A percentile compares a stretch with the other conserved stretches of the same genome.
These are phyloP conservation scores for Macrophya alboannulata DNA, from an alignment of 2,888 invertebrate species.

Conservation along the genomic window DNA sequence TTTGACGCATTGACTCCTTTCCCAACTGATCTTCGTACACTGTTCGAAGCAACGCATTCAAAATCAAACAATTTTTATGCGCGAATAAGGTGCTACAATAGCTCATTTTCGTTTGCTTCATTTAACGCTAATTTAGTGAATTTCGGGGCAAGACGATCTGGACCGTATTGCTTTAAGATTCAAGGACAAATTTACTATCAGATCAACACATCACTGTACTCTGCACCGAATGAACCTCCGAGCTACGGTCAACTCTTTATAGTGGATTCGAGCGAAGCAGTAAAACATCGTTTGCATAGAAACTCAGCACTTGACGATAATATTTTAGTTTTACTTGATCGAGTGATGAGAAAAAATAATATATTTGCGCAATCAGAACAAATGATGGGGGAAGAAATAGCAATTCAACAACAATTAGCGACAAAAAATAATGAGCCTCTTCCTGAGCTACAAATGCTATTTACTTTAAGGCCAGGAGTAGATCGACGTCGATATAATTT, in stretches of 20 bases:
- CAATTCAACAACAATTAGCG: constrained; percentile 50
- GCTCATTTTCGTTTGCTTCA: constrained; percentile 60
- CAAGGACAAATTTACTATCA: constrained; percentile 63
- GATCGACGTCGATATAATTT: constrained; percentile 62
- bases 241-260: constrained; percentile 63
- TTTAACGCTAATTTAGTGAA: constrained; percentile 62
- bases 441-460: constrained; percentile 60
- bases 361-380: constrained; percentile 60
- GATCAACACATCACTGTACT: constrained; percentile 61
- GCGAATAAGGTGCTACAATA: constrained; percentile 59
- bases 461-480: constrained; percentile 62
- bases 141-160: constrained; percentile 57
- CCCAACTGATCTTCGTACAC: constrained; percentile 52
- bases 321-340: constrained; percentile 57
- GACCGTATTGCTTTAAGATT: constrained; percentile 60
- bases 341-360: constrained; percentile 60
- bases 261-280: constrained; percentile 61
- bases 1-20: constrained; percentile 51
- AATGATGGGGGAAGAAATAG: constrained; percentile 63
- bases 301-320: constrained; percentile 58
- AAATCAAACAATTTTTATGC: constrained; percentile 58
- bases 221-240: constrained; percentile 57
- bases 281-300: constrained; percentile 51
- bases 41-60: constrained; percentile 57
- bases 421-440: constrained; percentile 35